Conservation (phyloP, 2,113 vertebrate genomes). For the human (Homo sapiens) region GRCh38 chr14:78893001-78893500, state of each 20-base stretch:
- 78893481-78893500: neutral
- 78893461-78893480: neutral
- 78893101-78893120: constrained; percentile 71
- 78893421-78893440: neutral
- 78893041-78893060: constrained; percentile 59
- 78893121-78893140: constrained; percentile 38
- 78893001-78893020: constrained; percentile 66
- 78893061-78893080: constrained; percentile 47
- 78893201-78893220: neutral
- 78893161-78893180: neutral
- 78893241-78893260: constrained; percentile 57
- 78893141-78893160: constrained; percentile 52
- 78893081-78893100: constrained; percentile 60
- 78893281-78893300: constrained; percentile 40
- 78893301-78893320: constrained; percentile 21
- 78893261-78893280: constrained; percentile 60
- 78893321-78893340: constrained; percentile 16
- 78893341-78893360: neutral
- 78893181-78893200: constrained; percentile 29
- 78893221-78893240: constrained; percentile 35
- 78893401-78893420: neutral
- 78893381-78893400: neutral
- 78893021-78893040: constrained; percentile 70
- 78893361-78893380: neutral
- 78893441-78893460: neutral